phyloP scores from a whole-genome alignment of 2,113 vertebrate genomes.

The Myotis davidii region DNA sequence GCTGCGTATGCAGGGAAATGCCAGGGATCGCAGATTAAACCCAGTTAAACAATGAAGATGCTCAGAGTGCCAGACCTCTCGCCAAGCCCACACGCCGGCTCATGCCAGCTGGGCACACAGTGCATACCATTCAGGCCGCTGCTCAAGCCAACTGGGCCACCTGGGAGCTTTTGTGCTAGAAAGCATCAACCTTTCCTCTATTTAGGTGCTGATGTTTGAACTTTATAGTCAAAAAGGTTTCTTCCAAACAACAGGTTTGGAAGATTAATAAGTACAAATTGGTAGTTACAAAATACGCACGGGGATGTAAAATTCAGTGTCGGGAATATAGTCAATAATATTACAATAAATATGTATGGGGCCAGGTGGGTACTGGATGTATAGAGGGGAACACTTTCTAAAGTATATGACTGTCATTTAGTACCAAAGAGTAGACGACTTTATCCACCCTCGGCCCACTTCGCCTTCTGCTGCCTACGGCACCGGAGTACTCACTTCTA shows the following conservation, averaged over 20 bases:
- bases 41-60: neutral
- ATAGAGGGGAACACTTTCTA: neutral
- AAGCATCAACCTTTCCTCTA: neutral
- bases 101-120: neutral
- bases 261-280: neutral
- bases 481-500: neutral
- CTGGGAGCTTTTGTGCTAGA: neutral
- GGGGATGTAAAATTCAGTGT: neutral
- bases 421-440: fast-evolving
- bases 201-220: neutral
- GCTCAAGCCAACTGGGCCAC: neutral
- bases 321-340: neutral
- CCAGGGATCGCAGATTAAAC: neutral
- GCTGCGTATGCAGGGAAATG: neutral
- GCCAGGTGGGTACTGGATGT: neutral
- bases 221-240: neutral
- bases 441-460: no score
- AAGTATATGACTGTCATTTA: neutral
- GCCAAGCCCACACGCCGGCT: fast-evolving
- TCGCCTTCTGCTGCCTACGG: fast-evolving
- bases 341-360: neutral
- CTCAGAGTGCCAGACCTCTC: neutral
- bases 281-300: neutral
- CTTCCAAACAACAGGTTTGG: neutral
- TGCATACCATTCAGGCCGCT: fast-evolving